Percentiles rank a stretch among this genome's conserved stretches.
These are phyloP conservation scores for Netelia inedita DNA, from an alignment of 2,888 invertebrate species.

Conservation along the genomic window DNA sequence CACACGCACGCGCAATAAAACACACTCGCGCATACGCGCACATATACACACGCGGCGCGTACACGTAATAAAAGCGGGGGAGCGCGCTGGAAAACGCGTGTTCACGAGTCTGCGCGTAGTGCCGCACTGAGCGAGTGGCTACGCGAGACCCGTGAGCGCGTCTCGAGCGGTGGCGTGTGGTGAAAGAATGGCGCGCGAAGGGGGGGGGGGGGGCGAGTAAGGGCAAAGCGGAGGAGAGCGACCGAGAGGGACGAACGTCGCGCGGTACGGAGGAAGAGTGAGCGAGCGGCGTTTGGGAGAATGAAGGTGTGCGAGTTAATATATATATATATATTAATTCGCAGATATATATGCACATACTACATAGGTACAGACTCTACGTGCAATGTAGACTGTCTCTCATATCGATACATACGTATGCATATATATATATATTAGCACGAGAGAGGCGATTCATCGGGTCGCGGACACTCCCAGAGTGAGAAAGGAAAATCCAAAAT, in stretches of 20 bases:
- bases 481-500: constrained; percentile 20
- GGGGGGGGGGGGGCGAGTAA: constrained; percentile 1
- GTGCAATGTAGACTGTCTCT: too few species aligned
- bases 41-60: constrained; percentile 44
- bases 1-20: constrained; percentile 9
- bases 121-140: constrained; percentile 80
- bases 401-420: too few species aligned
- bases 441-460: constrained; percentile 35
- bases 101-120: constrained; percentile 84
- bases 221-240: not conserved
- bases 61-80: constrained; percentile 30
- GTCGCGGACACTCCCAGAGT: constrained; percentile 51
- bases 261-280: not conserved
- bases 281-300: not conserved
- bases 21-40: constrained; percentile 20
- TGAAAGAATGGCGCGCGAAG: constrained; percentile 2
- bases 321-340: not conserved
- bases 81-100: constrained; percentile 73
- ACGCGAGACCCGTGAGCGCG: constrained; percentile 65
- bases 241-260: not conserved
- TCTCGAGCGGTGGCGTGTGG: constrained; percentile 60
- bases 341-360: too few species aligned
- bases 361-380: too few species aligned
- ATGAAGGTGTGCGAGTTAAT: not conserved
- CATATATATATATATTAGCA: not conserved